Evolutionary conservation across 2,888 invertebrate species (phyloP).

Genomic region (Penaeus monodon): DNA sequence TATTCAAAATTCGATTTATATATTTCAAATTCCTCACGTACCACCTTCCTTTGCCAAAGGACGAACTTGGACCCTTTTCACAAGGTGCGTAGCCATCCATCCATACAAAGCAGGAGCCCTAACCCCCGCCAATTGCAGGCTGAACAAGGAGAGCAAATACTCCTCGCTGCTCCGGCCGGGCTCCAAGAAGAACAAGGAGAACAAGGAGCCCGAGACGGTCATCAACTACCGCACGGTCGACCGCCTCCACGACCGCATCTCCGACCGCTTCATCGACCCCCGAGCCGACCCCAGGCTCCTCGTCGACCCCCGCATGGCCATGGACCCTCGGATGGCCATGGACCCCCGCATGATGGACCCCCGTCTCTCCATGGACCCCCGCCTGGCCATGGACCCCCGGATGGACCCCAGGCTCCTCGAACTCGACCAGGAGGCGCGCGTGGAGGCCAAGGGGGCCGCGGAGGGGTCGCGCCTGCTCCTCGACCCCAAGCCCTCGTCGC

Average conservation of each 20-base stretch:
- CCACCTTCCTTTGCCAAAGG: no score
- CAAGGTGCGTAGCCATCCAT: no score
- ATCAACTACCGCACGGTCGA: constrained; percentile 55
- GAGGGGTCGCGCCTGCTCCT: constrained; percentile 12
- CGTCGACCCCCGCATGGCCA: constrained; percentile 1
- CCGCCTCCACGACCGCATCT: constrained; percentile 39
- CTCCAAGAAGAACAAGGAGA: constrained; percentile 48
- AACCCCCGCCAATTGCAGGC: constrained; percentile 12
- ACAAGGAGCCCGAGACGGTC: constrained; percentile 29
- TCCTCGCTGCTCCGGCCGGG: constrained; percentile 38
- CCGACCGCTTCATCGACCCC: constrained; percentile 53
- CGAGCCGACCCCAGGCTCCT: constrained; percentile 46
- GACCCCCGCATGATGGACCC: constrained; percentile 19
- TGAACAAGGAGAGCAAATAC: constrained; percentile 48
- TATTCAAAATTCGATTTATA: no score
- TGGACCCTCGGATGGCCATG: not conserved
- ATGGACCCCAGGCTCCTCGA: constrained; percentile 19
- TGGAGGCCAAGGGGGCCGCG: not conserved
- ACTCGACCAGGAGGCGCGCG: constrained; percentile 22
- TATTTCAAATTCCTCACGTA: no score
- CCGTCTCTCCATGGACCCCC: not conserved
- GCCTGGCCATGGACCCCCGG: constrained; percentile 18
- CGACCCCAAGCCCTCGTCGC: constrained; percentile 8
- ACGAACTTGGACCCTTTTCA: no score
- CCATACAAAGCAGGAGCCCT: no score